phyloP scores from a whole-genome alignment of 2,113 vertebrate species.

The Trogon surrucura region DNA sequence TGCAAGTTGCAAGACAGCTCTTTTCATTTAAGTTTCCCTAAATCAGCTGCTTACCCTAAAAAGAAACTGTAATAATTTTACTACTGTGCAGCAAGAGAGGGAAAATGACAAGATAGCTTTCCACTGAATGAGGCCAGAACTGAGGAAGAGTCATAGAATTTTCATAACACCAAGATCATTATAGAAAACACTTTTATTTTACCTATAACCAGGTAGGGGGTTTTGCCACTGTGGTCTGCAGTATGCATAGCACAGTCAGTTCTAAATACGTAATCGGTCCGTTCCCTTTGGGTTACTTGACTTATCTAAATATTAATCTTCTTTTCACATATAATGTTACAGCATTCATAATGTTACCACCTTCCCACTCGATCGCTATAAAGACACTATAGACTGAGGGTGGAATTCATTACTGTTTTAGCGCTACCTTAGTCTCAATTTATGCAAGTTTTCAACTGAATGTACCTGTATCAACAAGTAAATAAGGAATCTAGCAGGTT shows the following conservation, averaged over 20 bases:
- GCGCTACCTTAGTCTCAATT: background rate
- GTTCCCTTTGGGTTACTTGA: background rate
- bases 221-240: background rate
- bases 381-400: background rate
- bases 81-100: background rate
- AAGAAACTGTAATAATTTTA: background rate
- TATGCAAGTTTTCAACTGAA: background rate
- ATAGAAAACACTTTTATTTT: background rate
- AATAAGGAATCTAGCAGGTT: background rate
- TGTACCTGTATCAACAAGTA: background rate
- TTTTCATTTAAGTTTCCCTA: slow-evolving; percentile 30
- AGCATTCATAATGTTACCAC: background rate
- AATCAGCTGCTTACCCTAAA: background rate
- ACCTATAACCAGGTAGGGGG: background rate
- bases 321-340: background rate
- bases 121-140: background rate
- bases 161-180: background rate
- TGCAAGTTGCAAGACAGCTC: slow-evolving; percentile 10
- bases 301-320: slow-evolving; percentile 3
- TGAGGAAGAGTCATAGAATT: background rate
- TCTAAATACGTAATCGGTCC: background rate
- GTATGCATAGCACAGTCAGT: background rate
- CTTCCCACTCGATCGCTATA: background rate
- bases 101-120: background rate
- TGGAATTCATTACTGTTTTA: slow-evolving; percentile 13